Conservation (phyloP, 23 tunicate species). For the Halocynthia roretzi region DNA sequence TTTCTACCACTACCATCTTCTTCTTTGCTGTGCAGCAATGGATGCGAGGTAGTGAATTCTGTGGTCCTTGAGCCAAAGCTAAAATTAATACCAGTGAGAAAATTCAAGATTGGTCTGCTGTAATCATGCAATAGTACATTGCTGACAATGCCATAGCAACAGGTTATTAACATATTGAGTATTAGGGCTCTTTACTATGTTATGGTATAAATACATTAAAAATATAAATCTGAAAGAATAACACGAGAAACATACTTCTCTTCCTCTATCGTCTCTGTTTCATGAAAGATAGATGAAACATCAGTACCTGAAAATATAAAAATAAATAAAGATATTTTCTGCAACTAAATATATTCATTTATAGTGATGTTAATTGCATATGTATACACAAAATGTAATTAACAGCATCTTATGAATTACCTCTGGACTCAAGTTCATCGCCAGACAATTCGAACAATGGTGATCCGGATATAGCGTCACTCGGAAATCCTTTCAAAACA, state of each 20-base stretch:
- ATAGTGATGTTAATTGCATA: too few relatives aligned
- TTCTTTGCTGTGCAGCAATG: background rate
- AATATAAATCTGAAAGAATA: background rate
- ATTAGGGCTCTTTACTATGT: background rate
- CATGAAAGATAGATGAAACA: background rate
- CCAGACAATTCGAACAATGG: slow-evolving; percentile 2
- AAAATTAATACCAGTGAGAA: background rate
- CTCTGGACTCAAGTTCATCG: background rate
- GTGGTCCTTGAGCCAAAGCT: background rate
- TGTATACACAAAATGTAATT: background rate
- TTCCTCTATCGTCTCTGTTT: slow-evolving; percentile 6
- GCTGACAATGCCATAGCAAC: background rate
- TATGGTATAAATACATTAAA: background rate
- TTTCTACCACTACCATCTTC: background rate
- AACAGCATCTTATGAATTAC: background rate
- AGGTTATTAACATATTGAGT: background rate
- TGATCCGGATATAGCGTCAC: background rate
- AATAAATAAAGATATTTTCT: too few relatives aligned
- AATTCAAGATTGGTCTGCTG: background rate
- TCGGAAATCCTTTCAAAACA: background rate
- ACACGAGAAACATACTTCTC: background rate
- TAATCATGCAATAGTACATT: background rate
- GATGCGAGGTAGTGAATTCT: background rate
- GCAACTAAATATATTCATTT: too few relatives aligned
- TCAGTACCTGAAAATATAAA: background rate